phyloP scores from a whole-genome alignment of 2,797 vertebrate species.

The Trachurus trachurus region DNA sequence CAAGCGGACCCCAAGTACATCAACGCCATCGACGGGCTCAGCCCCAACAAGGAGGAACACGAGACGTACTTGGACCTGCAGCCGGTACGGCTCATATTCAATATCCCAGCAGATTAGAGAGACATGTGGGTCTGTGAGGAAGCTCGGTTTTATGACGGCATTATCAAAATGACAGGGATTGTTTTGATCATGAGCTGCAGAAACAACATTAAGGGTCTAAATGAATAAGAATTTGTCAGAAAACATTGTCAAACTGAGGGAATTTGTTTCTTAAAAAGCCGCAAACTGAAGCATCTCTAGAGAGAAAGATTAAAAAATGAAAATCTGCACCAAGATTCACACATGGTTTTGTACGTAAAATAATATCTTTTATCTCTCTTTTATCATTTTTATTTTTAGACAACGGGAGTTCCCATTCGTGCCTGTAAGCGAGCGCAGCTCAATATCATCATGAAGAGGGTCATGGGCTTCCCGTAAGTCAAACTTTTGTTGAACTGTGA shows the following conservation, averaged over 20 bases:
- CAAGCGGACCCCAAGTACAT: constrained; percentile 87
- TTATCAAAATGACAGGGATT: constrained; percentile 32
- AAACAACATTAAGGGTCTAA: no score
- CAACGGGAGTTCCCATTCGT: constrained; percentile 87
- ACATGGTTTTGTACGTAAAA: neutral
- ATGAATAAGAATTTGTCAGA: no score
- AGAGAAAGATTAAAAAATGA: neutral
- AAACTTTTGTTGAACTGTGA: constrained; percentile 54
- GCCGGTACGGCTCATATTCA: constrained; percentile 77
- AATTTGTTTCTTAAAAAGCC: neutral
- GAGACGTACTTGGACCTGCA: constrained; percentile 90
- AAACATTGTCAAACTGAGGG: neutral
- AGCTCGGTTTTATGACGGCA: neutral
- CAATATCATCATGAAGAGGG: constrained; percentile 86
- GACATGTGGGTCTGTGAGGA: neutral
- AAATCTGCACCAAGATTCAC: neutral
- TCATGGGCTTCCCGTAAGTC: constrained; percentile 88
- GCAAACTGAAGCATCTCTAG: neutral
- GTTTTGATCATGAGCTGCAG: neutral
- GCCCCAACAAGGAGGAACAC: constrained; percentile 88
- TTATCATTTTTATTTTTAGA: constrained; percentile 65
- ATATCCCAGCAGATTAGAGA: neutral
- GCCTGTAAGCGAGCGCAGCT: constrained; percentile 89
- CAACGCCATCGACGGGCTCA: constrained; percentile 85
- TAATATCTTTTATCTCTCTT: neutral